Percentiles rank a stretch among this genome's conserved stretches.
These are phyloP conservation scores for Sebastes ruberrimus DNA, from an alignment of 2,797 vertebrate genomes.

Conservation along the genomic window DNA sequence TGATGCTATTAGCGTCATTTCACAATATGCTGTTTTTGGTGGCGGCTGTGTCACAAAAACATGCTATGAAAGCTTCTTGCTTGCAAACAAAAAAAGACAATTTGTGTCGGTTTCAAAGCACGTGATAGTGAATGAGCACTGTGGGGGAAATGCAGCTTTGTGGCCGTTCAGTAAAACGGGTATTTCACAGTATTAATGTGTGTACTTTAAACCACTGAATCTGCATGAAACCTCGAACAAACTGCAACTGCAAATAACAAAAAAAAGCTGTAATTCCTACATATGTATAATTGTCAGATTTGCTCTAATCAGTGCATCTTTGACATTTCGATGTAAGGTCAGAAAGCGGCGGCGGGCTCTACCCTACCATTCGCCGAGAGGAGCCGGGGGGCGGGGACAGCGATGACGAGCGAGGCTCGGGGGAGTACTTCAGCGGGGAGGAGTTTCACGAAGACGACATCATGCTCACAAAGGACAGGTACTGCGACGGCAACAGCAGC, in stretches of 20 bases:
- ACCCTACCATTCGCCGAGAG: constrained; percentile 87
- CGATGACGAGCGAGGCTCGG: constrained; percentile 85
- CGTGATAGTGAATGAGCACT: not conserved
- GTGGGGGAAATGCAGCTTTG: not conserved
- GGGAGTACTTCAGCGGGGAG: constrained; percentile 92
- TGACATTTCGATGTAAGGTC: constrained; percentile 78
- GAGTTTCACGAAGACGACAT: constrained; percentile 90
- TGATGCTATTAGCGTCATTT: constrained; percentile 2
- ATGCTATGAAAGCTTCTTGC: not conserved
- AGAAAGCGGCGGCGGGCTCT: constrained; percentile 83
- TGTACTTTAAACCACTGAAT: not conserved
- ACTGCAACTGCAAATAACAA: not conserved
- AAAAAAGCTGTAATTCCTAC: not conserved
- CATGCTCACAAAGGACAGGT: constrained; percentile 89
- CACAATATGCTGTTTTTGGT: not conserved
- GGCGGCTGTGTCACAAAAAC: not conserved
- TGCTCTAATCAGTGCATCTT: not conserved
- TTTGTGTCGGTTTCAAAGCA: not conserved
- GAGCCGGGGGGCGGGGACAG: constrained; percentile 78
- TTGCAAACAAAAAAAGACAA: not conserved
- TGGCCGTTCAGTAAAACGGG: not conserved
- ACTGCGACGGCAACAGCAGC: not conserved
- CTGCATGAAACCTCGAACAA: not conserved
- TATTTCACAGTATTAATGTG: not conserved
- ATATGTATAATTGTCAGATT: not conserved